Evolutionary conservation across 2,113 vertebrate genomes (phyloP), one percentile per base, ranked within the genome.

Genomic region (Marcusenius ussheri): DNA sequence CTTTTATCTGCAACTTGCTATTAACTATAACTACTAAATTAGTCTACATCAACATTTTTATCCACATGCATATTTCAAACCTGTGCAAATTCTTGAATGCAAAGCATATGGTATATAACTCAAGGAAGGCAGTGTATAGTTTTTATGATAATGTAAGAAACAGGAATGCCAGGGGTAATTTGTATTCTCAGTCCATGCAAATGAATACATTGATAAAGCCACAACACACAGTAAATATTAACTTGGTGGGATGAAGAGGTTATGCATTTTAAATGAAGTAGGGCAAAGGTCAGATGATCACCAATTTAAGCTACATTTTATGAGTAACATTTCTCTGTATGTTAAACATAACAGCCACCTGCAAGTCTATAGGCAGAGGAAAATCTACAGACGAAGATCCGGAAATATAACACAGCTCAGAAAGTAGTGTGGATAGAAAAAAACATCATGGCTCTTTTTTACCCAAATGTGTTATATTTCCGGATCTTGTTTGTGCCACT

Each of bases 391-490:
- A 58, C 2, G 2, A 74, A 88, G 9, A 47, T 39, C 39, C 45
- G 2, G 5, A 70, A 58, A 70, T 13, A 62, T 46, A 74, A 31
- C 27, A 51, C 46, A 13, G 70, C 17, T 42, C 11, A 4, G 17
- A 83, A 39, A 42, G 27, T 31, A 31, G 3, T 19, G 46, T 89
- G 3, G 27, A 89, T 21, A 80, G 1, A 86, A n/a, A 87, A 90
- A 83, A 77, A 80, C 53, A 50, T 47, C 83, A 88, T 51, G 80
- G 19, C 10, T 51, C 51, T 35, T 90, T 27, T 89, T 89, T 70
- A 91, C 66, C 46, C 3, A 39, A 51, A 47, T 88, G 87, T 42
- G 39, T 42, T 42, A 42, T 42, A 42, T 42, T 42, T 42, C 3
- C 39, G 39, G 39, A 42, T 42, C 39, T 46, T 86, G 62, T 21